Percentiles rank a stretch among this genome's conserved stretches.
Conservation (phyloP, 2,888 invertebrate species). For the Dendrolimus houi region DNA sequence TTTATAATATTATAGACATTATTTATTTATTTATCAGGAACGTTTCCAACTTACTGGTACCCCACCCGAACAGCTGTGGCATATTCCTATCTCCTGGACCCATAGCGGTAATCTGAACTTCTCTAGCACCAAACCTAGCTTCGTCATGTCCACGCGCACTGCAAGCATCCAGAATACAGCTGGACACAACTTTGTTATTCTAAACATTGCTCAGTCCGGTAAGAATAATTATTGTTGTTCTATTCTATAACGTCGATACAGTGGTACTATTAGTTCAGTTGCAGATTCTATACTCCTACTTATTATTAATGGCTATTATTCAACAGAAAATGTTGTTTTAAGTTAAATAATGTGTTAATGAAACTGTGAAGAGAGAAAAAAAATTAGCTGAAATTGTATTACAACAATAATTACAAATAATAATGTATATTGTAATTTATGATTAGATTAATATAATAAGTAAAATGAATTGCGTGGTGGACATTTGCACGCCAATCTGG, state of each 20-base stretch:
- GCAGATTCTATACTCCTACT: too few species aligned
- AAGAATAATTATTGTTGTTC: slow-evolving; percentile 8
- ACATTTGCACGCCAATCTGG: too few species aligned
- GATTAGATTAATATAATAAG: too few species aligned
- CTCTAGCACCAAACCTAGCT: slow-evolving; percentile 41
- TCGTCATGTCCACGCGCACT: slow-evolving; percentile 28
- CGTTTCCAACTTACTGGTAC: slow-evolving; percentile 45
- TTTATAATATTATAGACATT: too few species aligned
- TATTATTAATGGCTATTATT: neutral
- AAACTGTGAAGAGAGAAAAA: too few species aligned
- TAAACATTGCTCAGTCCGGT: slow-evolving; percentile 71
- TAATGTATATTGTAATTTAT: too few species aligned
- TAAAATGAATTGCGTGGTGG: too few species aligned
- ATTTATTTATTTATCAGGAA: slow-evolving; percentile 25
- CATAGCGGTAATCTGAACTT: slow-evolving; percentile 50
- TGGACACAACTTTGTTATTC: slow-evolving; percentile 72
- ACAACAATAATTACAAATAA: too few species aligned
- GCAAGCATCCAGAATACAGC: slow-evolving; percentile 21
- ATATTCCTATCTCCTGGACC: slow-evolving; percentile 63
- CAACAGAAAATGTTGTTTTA: neutral
- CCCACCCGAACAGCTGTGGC: slow-evolving; percentile 35
- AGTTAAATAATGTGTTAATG: too few species aligned
- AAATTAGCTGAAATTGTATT: too few species aligned
- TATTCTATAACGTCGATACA: neutral
- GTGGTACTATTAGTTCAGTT: too few species aligned